Base-by-base conservation (phyloP, 2,888 invertebrate genomes). In the Gryllus longicercus region DNA sequence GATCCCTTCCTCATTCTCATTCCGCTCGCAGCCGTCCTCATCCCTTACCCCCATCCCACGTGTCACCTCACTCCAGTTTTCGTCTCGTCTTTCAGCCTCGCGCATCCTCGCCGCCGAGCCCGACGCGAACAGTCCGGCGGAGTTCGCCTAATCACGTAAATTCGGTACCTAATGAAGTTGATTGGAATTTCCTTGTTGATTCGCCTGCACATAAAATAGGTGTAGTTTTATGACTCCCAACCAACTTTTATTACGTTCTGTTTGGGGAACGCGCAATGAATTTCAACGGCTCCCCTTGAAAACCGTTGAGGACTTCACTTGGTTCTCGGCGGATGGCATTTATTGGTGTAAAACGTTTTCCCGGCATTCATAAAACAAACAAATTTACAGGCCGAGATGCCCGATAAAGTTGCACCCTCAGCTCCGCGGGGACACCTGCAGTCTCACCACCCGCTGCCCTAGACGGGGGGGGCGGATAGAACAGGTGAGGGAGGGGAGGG, bases 341-440 rank as follows among this genome's bases (percentile, higher is more conserved):
- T 63, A 63, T 63, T 63, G 63, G 63, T n/a, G 63, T n/a, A 63
- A 63, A 63, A 63, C 63, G 63, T 63, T 63, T 63, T n/a, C 63
- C 14, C 63, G 63, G 16, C n/a, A 63, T 63, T 63, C 63, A 63
- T 63, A 63, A 63, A 63, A n/a, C 63, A 63, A 63, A 63, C 63
- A 63, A 63, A 63, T 63, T 63, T 63, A 63, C 63, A 63, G 63
- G n/a, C 63, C n/a, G 63, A 63, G 63, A 63, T 63, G 63, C n/a
- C 16, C 63, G 63, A 63, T 63, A 63, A 63, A 63, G 63, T 63
- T 63, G 63, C 63, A 63, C 63, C 63, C 63, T 63, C 63, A 14
- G 63, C n/a, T 63, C 38, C 38, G 8, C 38, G 63, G 63, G 63
- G 63, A 14, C 63, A 63, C 63, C 63, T 63, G 63, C n/a, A 38